Evolutionary conservation across 2,113 vertebrate genomes (phyloP).

Genomic region (Alces alces): DNA sequence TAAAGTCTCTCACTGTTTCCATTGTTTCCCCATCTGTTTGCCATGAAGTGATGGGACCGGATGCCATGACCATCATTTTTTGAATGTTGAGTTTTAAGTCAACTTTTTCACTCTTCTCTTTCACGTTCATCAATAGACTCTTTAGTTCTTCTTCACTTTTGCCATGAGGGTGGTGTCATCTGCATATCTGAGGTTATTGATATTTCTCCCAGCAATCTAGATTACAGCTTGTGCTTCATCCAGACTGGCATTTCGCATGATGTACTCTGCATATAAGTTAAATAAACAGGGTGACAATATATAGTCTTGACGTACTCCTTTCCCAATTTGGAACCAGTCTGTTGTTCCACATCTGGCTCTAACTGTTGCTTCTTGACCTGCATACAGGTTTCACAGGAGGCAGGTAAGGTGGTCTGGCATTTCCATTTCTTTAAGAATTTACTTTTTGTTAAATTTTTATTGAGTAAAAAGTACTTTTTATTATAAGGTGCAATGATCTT

Average conservation of each 20-base stretch:
- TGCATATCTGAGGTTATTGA: not conserved
- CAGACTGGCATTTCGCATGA: not conserved
- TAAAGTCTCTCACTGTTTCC: not conserved
- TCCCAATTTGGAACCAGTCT: not conserved
- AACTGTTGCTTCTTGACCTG: not conserved
- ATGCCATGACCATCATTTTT: not conserved
- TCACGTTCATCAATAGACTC: not conserved
- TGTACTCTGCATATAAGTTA: not conserved
- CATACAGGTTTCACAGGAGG: not conserved
- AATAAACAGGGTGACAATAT: not conserved
- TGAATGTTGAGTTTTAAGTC: not conserved
- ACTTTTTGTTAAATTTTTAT: not conserved
- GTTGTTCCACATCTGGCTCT: not conserved
- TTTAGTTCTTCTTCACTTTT: not conserved
- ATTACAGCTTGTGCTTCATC: not conserved
- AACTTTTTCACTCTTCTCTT: not conserved
- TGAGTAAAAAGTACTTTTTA: not conserved
- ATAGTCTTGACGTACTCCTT: not conserved
- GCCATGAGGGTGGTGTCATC: not conserved
- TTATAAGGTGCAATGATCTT: not conserved
- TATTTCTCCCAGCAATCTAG: not conserved
- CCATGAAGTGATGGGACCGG: not conserved
- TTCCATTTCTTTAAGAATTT: not conserved
- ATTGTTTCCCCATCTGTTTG: not conserved
- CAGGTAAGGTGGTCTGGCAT: not conserved